Conservation (phyloP, 2,888 invertebrate genomes). For the Papilio demoleus region DNA sequence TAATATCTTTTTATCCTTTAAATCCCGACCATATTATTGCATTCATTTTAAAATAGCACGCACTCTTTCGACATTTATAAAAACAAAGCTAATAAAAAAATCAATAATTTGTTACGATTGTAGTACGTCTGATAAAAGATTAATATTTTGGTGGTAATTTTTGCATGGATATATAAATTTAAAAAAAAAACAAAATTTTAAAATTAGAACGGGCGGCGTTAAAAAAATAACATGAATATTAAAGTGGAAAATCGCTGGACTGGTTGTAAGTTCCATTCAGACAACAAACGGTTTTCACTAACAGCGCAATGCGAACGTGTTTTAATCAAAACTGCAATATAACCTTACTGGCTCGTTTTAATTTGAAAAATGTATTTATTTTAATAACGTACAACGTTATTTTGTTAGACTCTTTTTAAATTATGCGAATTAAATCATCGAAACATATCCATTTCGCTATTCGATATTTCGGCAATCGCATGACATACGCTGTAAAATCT, state of each 20-base stretch:
- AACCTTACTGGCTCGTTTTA: conserved; percentile 46
- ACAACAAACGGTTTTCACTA: conserved; percentile 49
- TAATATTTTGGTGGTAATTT: neutral
- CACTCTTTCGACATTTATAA: neutral
- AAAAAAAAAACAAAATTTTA: conserved; percentile 23
- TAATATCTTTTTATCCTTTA: too few relatives aligned
- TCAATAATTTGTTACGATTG: neutral
- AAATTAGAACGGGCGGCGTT: conserved; percentile 8
- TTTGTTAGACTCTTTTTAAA: too few relatives aligned
- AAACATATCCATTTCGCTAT: too few relatives aligned
- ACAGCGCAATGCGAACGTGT: conserved; percentile 48
- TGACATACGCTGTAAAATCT: too few relatives aligned
- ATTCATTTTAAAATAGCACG: conserved; percentile 9
- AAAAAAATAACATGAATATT: conserved; percentile 43
- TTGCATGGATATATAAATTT: too few relatives aligned
- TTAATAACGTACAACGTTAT: too few relatives aligned
- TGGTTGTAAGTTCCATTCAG: conserved; percentile 48
- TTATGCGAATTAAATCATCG: too few relatives aligned
- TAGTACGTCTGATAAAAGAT: neutral
- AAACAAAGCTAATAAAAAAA: conserved; percentile 1
- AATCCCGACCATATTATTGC: conserved; percentile 3
- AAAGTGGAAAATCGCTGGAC: conserved; percentile 26
- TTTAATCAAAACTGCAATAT: conserved; percentile 68
- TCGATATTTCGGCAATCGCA: too few relatives aligned
- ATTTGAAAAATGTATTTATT: conserved; percentile 14